These are phyloP conservation scores for Samia ricini DNA, from an alignment of 1,140 invertebrate genomes.

Conservation along the genomic window DNA sequence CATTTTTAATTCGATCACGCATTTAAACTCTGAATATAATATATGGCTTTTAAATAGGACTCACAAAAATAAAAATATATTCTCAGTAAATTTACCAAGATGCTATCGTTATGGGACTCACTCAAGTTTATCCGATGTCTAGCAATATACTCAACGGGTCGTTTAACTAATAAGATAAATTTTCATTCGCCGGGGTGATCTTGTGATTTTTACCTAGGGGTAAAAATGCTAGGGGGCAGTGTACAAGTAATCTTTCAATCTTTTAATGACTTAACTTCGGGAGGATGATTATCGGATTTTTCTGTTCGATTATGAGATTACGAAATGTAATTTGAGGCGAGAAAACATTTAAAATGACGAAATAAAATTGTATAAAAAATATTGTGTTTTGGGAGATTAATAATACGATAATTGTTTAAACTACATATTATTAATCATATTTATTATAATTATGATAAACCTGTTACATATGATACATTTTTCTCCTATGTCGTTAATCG, in stretches of 20 bases:
- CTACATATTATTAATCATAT: too few species aligned
- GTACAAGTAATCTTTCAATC: constrained; percentile 70
- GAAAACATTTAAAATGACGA: not conserved
- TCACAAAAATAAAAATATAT: not conserved
- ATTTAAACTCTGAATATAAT: too few species aligned
- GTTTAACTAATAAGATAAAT: constrained; percentile 73
- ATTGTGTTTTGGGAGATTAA: too few species aligned
- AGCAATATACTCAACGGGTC: constrained; percentile 36
- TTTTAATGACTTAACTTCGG: constrained; percentile 61
- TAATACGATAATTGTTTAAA: too few species aligned
- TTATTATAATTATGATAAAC: too few species aligned
- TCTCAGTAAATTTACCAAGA: not conserved
- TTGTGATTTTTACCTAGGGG: constrained; percentile 55
- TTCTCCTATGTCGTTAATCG: too few species aligned
- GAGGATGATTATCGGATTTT: constrained; percentile 46
- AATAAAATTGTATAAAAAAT: not conserved
- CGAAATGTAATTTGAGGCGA: not conserved
- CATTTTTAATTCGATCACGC: too few species aligned
- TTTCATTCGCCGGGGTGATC: constrained; percentile 27
- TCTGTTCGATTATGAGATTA: constrained; percentile 24
- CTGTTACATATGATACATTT: too few species aligned
- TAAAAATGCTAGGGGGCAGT: too few species aligned
- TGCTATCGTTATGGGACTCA: not conserved
- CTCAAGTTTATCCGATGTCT: constrained; percentile 17
- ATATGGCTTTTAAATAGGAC: too few species aligned